phyloP scores from a whole-genome alignment of 2,888 invertebrate species.

The Hirtodrosophila cameraria region DNA sequence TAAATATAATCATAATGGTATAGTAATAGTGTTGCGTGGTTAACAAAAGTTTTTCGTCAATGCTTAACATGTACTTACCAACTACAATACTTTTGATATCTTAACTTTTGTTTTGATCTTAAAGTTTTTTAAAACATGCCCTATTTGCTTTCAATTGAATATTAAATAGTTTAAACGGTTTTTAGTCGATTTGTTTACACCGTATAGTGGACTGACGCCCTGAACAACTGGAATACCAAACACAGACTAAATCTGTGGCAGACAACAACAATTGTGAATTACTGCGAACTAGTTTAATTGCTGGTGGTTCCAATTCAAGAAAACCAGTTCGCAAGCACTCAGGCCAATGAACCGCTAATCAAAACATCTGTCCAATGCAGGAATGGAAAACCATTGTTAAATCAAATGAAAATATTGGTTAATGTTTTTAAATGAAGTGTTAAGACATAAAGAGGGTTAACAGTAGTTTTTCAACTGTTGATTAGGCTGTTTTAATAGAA shows the following conservation, averaged over 20 bases:
- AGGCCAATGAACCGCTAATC: background rate
- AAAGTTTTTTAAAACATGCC: background rate
- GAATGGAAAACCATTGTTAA: background rate
- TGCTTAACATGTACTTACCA: conserved; percentile 2
- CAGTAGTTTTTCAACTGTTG: too few species aligned
- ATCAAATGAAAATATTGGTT: background rate
- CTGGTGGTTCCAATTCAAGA: conserved; percentile 8
- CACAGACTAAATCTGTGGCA: conserved; percentile 43
- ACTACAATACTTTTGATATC: background rate
- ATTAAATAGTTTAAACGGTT: conserved; percentile 29
- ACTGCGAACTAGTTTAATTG: conserved; percentile 10
- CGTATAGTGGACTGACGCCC: conserved; percentile 30
- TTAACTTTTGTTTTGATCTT: background rate
- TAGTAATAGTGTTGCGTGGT: background rate
- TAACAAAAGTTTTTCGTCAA: background rate
- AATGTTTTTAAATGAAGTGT: too few species aligned
- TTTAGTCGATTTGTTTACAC: conserved; percentile 60
- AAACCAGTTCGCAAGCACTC: conserved; percentile 13
- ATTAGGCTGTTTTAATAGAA: too few species aligned
- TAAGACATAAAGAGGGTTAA: too few species aligned
- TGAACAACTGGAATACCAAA: conserved; percentile 51
- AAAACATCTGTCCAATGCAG: background rate
- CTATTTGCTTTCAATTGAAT: background rate
- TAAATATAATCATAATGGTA: conserved; percentile 13
- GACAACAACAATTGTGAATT: conserved; percentile 44